Conservation (phyloP, 2,113 vertebrate genomes). For the Rhadina sibilatrix region DNA sequence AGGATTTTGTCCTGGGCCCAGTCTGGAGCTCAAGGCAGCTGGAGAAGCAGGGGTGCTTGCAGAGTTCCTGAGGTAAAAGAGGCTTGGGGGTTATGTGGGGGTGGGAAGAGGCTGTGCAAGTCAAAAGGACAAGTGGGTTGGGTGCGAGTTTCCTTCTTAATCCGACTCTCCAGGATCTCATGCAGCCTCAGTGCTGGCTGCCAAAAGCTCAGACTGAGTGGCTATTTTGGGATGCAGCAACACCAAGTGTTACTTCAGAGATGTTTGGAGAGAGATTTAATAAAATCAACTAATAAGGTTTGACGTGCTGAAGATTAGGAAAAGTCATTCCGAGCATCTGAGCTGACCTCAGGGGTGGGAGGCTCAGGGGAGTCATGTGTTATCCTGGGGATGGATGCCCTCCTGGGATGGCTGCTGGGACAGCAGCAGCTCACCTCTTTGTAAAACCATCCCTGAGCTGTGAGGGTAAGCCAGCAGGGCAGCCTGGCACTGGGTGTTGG, state of each 20-base stretch:
- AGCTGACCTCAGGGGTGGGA: neutral
- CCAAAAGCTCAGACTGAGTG: neutral
- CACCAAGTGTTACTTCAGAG: neutral
- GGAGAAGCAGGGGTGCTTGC: neutral
- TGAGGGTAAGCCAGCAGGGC: neutral
- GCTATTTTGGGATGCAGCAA: slow-evolving; percentile 35
- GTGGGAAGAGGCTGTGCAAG: neutral
- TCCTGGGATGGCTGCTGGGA: neutral
- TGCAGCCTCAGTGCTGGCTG: slow-evolving; percentile 6
- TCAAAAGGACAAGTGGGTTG: neutral
- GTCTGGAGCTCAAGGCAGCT: neutral
- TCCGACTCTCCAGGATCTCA: neutral
- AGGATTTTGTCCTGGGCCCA: neutral
- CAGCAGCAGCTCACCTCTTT: neutral
- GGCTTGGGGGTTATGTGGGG: neutral
- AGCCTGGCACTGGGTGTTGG: neutral
- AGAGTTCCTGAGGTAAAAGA: neutral
- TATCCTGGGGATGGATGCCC: neutral
- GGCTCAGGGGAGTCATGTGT: accelerated
- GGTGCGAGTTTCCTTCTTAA: neutral
- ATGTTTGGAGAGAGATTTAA: slow-evolving; percentile 34
- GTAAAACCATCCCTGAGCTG: neutral
- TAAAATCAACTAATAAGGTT: slow-evolving; percentile 22
- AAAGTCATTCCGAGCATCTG: neutral
- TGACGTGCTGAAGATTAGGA: slow-evolving; percentile 20